Evolutionary conservation across 2,797 vertebrate genomes (phyloP).

Genomic region (Psittacula derbiana): DNA sequence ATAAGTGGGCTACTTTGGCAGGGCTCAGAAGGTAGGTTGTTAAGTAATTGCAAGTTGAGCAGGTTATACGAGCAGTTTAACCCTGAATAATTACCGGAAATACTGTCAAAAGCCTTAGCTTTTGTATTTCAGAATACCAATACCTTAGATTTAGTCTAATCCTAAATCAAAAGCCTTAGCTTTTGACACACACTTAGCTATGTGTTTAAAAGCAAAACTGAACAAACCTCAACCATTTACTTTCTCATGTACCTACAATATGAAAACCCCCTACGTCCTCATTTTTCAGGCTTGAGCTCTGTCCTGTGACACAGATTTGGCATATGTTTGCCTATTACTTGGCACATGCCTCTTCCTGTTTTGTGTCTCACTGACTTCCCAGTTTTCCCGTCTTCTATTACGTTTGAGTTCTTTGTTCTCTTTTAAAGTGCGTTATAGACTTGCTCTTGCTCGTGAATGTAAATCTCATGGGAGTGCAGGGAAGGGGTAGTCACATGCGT

Average conservation of each 20-base stretch:
- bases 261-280: not conserved
- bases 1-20: not conserved
- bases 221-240: not conserved
- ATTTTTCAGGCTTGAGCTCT: not conserved
- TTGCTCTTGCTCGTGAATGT: not conserved
- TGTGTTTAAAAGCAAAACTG: not conserved
- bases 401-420: not conserved
- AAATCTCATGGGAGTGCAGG: not conserved
- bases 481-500: not conserved
- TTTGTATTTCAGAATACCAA: not conserved
- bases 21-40: not conserved
- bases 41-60: not conserved
- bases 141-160: too few species aligned
- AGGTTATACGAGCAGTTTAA: not conserved
- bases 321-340: not conserved
- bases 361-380: not conserved
- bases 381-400: not conserved
- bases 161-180: not conserved
- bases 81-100: not conserved
- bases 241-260: not conserved
- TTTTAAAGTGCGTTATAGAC: not conserved
- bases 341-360: conserved; percentile 20
- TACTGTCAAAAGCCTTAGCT: not conserved
- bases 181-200: not conserved
- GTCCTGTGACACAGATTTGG: not conserved